Base-by-base conservation (phyloP, 2,113 vertebrate genomes). In the Tetrao urogallus region DNA sequence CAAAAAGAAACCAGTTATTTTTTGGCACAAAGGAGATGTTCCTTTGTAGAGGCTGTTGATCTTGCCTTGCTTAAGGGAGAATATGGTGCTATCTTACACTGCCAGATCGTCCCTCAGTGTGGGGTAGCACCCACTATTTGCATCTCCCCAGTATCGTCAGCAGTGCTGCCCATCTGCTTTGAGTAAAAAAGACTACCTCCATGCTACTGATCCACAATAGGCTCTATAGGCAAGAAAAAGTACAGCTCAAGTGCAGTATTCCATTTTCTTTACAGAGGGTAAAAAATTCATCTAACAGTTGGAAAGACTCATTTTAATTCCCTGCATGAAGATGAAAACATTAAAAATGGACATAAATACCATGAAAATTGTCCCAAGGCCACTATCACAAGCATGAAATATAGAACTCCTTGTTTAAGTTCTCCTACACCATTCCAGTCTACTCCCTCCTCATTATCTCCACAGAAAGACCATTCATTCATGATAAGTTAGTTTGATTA, bases 381-480 rank as follows among this genome's bases (percentile, higher is more conserved):
- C 48, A 79, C 50, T 84, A 58, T 67, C 7, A 50, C 40, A 81
- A 48, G 28, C 45, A 88, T 38, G 32, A 85, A 70, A 96, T 52
- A 82, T 64, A 80, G 61, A 82, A 43, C 8, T 67, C 82, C 76
- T 82, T 86, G 89, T 80, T 75, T 78, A 87, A 90, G n/a, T 58
- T 87, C 63, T 91, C 95, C 90, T 73, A 65, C 69, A 89, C 38
- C 60, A 92, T 64, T 75, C 91, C 82, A 71, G 50, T 85, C 86
- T 91, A 92, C 84, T 78, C 65, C 48, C 72, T 89, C 73, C 83
- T 95, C 80, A 86, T 89, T 48, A 56, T 63, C 61, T 15, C 52
- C 90, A 95, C 82, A 92, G 93, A 97, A 95, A 82, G 47, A 79
- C 70, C 65, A 92, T 80, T 97, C 92, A 96, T 91, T 91, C 90